Base-by-base conservation (phyloP, 2,888 invertebrate species). In the Spisula solida region DNA sequence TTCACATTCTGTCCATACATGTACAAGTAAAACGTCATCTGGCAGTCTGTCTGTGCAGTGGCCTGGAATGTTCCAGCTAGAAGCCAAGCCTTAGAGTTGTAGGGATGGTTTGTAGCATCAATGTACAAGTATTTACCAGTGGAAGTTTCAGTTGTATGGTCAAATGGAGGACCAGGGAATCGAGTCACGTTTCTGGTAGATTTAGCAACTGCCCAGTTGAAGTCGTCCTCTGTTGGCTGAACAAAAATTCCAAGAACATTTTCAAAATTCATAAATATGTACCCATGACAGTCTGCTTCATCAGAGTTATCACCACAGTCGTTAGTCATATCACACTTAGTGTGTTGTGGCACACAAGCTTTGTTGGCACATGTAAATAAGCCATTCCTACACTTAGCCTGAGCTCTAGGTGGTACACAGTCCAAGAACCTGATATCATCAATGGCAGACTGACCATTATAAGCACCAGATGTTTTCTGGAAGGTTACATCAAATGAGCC, bases 301-400 rank as follows among this genome's bases (percentile, higher is more conserved):
- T 96, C 96, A 8, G 93, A 93, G 6, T 88, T 89, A 86, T 96
- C 96, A 8, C 95, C 95, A 92, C 95, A 95, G 86, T 95, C 94
- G 81, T 95, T 94, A 0, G 92, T 93, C 85, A 95, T 91, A 81
- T 95, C 95, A 93, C 96, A 96, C 8, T 91, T n/a, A 16, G 85
- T 86, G 25, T 88, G 85, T 0, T 81, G 66, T 47, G 91, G 92
- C 20, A 96, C 90, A 91, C 96, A 96, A 0, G 95, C 95, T 60
- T 91, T 91, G 60, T 94, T 94, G n/a, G 86, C 81, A 91, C 96
- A 96, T 10, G 89, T 88, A 88, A 95, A 95, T 78, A 94, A 92
- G 20, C 86, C 89, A 18, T 70, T 66, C 18, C 81, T 70, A 84
- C 95, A 94, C 0, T 86, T 66, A 20, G 87, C 66, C 66, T 89